Conservation (phyloP, 35 echinoderm and acorn worm species). For the Ophioderma brevispina region DNA sequence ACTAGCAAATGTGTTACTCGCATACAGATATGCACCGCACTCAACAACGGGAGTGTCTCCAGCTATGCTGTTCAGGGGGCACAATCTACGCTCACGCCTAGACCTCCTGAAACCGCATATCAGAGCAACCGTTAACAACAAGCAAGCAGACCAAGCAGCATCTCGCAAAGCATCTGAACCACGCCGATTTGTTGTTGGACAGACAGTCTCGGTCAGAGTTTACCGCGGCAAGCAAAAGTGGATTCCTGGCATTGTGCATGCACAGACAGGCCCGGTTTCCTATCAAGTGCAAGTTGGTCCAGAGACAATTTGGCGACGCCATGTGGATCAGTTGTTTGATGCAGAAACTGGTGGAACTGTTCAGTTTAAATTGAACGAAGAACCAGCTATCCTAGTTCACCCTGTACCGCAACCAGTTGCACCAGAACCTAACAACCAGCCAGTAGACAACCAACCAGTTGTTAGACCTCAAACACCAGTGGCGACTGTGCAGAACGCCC, state of each 20-base stretch:
- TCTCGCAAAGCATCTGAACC: background rate
- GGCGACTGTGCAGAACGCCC: background rate
- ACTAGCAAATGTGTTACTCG: background rate
- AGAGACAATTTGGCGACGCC: conserved; percentile 25
- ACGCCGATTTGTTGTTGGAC: background rate
- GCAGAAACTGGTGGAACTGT: background rate
- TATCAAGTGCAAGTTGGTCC: conserved; percentile 27
- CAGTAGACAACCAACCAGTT: background rate
- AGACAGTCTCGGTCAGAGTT: conserved; percentile 21
- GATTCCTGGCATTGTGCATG: conserved; percentile 12
- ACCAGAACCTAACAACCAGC: background rate
- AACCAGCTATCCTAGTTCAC: background rate
- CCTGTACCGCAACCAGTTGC: background rate
- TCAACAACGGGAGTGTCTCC: conserved; percentile 1
- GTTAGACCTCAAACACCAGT: background rate
- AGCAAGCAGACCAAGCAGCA: background rate
- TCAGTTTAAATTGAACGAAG: background rate
- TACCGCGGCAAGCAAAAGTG: conserved; percentile 23
- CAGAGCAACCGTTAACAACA: background rate
- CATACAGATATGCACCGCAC: conserved; percentile 2
- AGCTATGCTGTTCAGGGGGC: background rate
- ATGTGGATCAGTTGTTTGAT: conserved; percentile 34
- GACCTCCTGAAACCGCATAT: conserved; percentile 7
- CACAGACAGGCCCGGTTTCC: conserved; percentile 20
- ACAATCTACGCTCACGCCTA: background rate